These are phyloP conservation scores for Neosalanx taihuensis DNA, from an alignment of 2,797 vertebrate genomes.

Conservation along the genomic window DNA sequence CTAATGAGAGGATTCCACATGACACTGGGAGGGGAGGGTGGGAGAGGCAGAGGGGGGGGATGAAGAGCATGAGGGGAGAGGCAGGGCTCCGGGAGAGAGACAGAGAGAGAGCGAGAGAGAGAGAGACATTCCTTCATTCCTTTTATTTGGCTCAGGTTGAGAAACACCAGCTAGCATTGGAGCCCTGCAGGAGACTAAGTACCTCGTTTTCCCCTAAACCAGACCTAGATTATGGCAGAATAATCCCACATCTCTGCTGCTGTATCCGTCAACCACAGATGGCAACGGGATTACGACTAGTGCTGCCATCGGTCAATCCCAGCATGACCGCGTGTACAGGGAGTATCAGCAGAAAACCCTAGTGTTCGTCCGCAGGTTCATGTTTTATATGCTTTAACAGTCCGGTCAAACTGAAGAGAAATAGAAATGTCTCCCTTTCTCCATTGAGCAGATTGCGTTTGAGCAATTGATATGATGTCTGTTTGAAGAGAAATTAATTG, in stretches of 20 bases:
- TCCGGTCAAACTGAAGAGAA: constrained; percentile 5
- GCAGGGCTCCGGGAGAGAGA: neutral
- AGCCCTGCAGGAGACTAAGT: constrained; percentile 30
- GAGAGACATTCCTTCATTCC: constrained; percentile 4
- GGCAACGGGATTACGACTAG: constrained; percentile 34
- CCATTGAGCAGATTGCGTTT: neutral
- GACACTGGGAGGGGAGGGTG: neutral
- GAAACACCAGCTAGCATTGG: constrained; percentile 8
- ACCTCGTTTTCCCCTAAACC: constrained; percentile 33
- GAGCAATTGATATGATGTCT: constrained; percentile 7
- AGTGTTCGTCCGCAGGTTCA: neutral
- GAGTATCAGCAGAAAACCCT: neutral
- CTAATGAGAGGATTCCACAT: neutral
- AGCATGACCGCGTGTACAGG: neutral
- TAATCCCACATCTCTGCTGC: constrained; percentile 31
- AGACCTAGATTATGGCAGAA: constrained; percentile 37
- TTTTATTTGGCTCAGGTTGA: constrained; percentile 19
- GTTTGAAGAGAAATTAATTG: constrained; percentile 13
- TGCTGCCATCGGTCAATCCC: constrained; percentile 15
- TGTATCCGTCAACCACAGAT: constrained; percentile 42
- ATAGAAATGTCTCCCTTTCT: neutral
- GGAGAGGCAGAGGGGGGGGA: neutral
- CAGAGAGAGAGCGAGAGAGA: neutral
- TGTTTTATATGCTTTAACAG: neutral
- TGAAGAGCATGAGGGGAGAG: neutral